These are phyloP conservation scores for Synchiropus splendidus DNA, from an alignment of 2,113 vertebrate genomes.

Conservation along the genomic window DNA sequence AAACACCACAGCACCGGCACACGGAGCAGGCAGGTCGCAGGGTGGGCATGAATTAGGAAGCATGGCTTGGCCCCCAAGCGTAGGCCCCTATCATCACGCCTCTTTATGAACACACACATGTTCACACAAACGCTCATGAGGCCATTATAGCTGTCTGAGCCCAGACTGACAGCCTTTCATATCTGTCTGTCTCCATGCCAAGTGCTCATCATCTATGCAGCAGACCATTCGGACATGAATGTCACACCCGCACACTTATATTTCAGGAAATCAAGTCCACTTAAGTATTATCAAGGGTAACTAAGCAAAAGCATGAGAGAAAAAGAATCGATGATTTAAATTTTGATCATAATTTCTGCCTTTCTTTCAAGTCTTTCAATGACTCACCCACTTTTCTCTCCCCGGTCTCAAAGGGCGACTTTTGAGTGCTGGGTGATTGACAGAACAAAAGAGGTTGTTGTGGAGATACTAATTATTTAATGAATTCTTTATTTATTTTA, in stretches of 20 bases:
- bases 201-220: conserved; percentile 60
- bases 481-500: conserved; percentile 73
- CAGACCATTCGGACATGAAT: conserved; percentile 66
- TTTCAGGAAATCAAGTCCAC: conserved; percentile 66
- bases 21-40: conserved; percentile 12
- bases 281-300: conserved; percentile 68
- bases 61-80: conserved; percentile 25
- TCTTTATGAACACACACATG: conserved; percentile 30
- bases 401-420: conserved; percentile 50
- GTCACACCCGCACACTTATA: conserved; percentile 10
- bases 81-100: conserved; percentile 46
- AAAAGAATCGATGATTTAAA: conserved; percentile 51
- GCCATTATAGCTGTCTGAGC: conserved; percentile 55
- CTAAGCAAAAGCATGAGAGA: conserved; percentile 62
- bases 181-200: conserved; percentile 52
- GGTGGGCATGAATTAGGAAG: conserved; percentile 32
- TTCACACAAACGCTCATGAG: conserved; percentile 22
- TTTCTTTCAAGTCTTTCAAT: conserved; percentile 44
- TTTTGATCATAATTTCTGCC: conserved; percentile 45
- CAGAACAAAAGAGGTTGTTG: conserved; percentile 68
- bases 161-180: conserved; percentile 62
- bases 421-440: conserved; percentile 59
- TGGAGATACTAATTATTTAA: conserved; percentile 69
- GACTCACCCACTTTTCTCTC: conserved; percentile 2
- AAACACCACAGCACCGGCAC: conserved; percentile 29